phyloP scores from a whole-genome alignment of 2,113 vertebrate genomes.

The Plestiodon gilberti region DNA sequence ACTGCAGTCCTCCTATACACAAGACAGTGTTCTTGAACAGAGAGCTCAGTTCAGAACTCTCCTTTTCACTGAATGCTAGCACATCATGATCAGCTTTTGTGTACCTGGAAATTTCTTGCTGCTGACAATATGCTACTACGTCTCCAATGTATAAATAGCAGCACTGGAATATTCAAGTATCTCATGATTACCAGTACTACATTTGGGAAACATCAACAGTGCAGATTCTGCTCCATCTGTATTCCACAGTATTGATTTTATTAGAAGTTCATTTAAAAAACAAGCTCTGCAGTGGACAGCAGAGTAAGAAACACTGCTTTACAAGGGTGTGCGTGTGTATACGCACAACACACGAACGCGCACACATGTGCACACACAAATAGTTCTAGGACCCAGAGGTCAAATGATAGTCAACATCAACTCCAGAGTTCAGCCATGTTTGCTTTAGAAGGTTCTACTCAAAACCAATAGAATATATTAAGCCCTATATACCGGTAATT shows the following conservation, averaged over 20 bases:
- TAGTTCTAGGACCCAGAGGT: background rate
- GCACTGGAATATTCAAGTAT: slow-evolving; percentile 4
- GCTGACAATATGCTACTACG: slow-evolving; percentile 6
- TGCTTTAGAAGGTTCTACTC: slow-evolving; percentile 1
- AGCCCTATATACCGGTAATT: background rate
- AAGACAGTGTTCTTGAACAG: slow-evolving; percentile 1
- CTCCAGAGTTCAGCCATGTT: background rate
- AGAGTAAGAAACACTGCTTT: background rate
- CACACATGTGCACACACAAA: background rate
- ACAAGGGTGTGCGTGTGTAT: background rate
- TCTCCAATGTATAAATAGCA: background rate
- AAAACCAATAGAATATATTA: slow-evolving; percentile 1
- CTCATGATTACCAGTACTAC: background rate
- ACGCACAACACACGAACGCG: background rate
- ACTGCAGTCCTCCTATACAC: slow-evolving; percentile 5
- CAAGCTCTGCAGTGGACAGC: background rate
- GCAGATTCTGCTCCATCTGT: slow-evolving; percentile 1
- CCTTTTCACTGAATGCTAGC: background rate
- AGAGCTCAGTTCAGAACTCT: slow-evolving; percentile 8
- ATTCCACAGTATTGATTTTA: background rate
- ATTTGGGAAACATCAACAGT: slow-evolving; percentile 17
- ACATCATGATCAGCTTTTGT: background rate
- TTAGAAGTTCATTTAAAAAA: background rate
- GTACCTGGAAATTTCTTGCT: background rate
- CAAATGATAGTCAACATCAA: slow-evolving; percentile 29